Base-by-base conservation (phyloP, 2,888 invertebrate species). In the Lamellibrachia satsuma region DNA sequence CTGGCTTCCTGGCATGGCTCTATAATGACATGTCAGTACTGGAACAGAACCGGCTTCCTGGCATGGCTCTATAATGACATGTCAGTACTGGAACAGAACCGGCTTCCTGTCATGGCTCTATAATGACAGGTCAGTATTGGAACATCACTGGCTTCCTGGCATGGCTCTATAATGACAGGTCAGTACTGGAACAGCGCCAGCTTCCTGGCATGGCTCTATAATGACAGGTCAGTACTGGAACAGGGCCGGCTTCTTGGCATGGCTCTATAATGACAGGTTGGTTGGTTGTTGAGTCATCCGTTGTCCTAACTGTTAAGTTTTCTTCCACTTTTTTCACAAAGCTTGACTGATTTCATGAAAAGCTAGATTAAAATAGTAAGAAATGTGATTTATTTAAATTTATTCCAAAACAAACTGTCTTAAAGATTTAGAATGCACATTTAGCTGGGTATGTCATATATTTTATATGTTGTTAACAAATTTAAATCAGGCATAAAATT, bases 31-130 rank as follows among this genome's bases (percentile, higher is more conserved):
- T 93, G 94, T 94, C 39, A 39, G 39, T 39, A 39, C 39, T 39
- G 39, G 39, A 39, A 39, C 39, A 39, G 39, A 39, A 96, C 95
- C 4, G 95, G 95, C 91, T 97, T 97, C 93, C 93, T 97, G 4
- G 96, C 97, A 7, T 97, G 97, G 97, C 95, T 97, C 15, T 97
- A 97, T 94, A 97, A 97, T 94, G 96, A 96, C 75, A 96, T 96
- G 96, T 96, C 39, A 39, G 39, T 97, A 97, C 94, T 97, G 97
- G 97, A 96, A 96, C 93, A 95, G 96, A 11, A 94, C 93, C 27
- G 94, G 94, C n/a, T 95, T 95, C 92, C 93, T 96, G 0, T 94
- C 95, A 7, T 95, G 95, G 95, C 93, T 95, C 11, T 96, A 95
- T 93, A 95, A 95, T 93, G 94, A 95, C 15, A 94, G 93, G n/a